Evolutionary conservation across 1,140 invertebrate genomes (phyloP), one percentile per base, ranked within the genome.

Genomic region (Trachymyrmex cornetzi): DNA sequence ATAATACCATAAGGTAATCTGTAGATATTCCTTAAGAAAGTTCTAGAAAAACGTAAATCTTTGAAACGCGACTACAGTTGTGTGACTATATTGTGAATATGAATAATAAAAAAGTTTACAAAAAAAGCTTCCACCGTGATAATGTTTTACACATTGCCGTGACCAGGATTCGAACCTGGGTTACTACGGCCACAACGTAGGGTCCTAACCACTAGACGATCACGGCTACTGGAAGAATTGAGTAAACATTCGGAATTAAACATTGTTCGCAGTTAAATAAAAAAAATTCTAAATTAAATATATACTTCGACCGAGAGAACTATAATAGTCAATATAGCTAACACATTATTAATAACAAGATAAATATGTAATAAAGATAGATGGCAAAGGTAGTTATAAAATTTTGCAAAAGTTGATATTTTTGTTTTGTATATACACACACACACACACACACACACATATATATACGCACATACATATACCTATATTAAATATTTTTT

Each of bases 101-200:
- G 1, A 85, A 38, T 44, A 63, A 30, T 74, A 24, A 77, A 79
- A 88, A 77, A 72, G 24, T 24, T 59, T 9, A 14, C 90, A 93
- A 94, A 94, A 91, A 89, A 91, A 85, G 24, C 87, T 93, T 90
- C 91, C 86, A 85, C 93, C 94, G 93, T 94, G 93, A 94, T 89
- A 94, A 94, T 94, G 93, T 86, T 57, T 66, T 53, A 12, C 53
- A 85, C 95, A 96, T 96, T 98, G 97, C 97, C 97, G 97, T 98
- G 97, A 98, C 97, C 97, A 98, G 97, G 97, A 98, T 98, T 98
- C 97, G 97, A 98, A 98, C 97, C 97, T 97, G 97, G 97, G 97
- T 98, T 98, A 97, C 97, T 97, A 97, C 97, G 97, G 97, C 97
- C 97, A 98, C 97, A 98, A 98, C 97, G 97, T 97, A 97, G 97